Percentiles rank a stretch among this genome's conserved stretches.
Evolutionary conservation across 2,797 vertebrate species (phyloP).

Genomic region (Apodemus agrarius): DNA sequence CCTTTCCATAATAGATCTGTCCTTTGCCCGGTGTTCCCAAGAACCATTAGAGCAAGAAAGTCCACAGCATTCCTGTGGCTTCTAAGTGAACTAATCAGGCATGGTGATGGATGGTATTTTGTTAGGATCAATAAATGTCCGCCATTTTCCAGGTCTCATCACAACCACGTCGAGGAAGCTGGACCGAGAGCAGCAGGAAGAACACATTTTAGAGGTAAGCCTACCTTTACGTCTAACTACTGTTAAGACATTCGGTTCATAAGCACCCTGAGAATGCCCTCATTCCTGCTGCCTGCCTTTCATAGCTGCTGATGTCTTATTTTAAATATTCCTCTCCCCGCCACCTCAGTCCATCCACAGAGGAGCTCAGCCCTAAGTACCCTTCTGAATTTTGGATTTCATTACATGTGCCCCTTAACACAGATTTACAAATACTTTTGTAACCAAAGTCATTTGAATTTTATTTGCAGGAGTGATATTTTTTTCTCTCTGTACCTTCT

Average conservation of each 20-base stretch:
- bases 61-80: neutral
- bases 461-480: neutral
- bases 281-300: neutral
- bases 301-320: neutral
- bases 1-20: neutral
- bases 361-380: rapidly evolving
- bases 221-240: constrained; percentile 47
- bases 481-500: neutral
- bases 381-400: neutral
- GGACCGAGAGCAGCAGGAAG: constrained; percentile 96
- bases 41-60: neutral
- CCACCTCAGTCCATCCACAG: neutral
- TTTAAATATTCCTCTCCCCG: rapidly evolving
- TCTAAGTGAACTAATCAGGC: neutral
- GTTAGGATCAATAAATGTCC: constrained; percentile 67
- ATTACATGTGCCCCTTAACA: too few relatives aligned
- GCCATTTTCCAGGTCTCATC: constrained; percentile 92
- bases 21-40: neutral
- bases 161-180: constrained; percentile 96
- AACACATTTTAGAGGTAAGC: constrained; percentile 97
- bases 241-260: too few relatives aligned
- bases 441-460: neutral
- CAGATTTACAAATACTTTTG: neutral
- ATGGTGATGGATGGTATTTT: constrained; percentile 26
- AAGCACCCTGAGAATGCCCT: neutral